Evolutionary conservation across 2,113 vertebrate species (phyloP), one percentile per base, ranked within the genome.

Genomic region (Mormyrus iriodes): DNA sequence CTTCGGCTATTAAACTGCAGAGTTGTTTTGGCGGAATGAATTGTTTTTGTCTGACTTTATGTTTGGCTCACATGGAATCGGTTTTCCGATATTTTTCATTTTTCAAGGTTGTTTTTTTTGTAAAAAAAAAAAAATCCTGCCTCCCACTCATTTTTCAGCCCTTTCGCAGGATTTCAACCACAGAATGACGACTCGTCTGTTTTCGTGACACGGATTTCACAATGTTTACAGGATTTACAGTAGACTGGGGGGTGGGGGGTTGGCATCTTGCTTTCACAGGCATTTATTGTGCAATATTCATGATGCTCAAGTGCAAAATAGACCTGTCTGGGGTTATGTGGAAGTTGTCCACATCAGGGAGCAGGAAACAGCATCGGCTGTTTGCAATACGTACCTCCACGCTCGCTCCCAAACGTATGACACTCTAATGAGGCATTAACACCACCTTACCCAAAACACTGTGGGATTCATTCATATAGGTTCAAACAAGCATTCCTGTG

Each of bases 161-260:
- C 2, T 39, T 79, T 79, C 0, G 27, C 27, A 10, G 10, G 27
- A 69, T 31, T 31, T 65, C 61, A 65, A 65, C 9, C 58, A 61
- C 58, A 10, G n/a, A 65, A 65, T 27, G 10, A 12, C n/a, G 27
- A 69, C 10, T 65, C 3, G 0, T 65, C 69, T 79, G 35, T 79
- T 79, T 42, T 3, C 19, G 73, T 39, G 73, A 79, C 73, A 79
- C 5, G 73, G 15, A 79, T 15, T 42, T 79, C 35, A 42, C 73
- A 79, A 42, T 76, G 73, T 76, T 76, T 76, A 19, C 73, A 79
- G 73, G 73, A 79, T 79, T 79, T 79, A 79, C 73, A 79, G 73
- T 79, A 79, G 35, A 39, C 73, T 42, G 15, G 13, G 73, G 31
- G 55, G 53, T 21, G 61, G n/a, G 53, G n/a, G 24, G 61, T 0